Evolutionary conservation across 2,113 vertebrate species (phyloP).

Genomic region (Ellobius talpinus): DNA sequence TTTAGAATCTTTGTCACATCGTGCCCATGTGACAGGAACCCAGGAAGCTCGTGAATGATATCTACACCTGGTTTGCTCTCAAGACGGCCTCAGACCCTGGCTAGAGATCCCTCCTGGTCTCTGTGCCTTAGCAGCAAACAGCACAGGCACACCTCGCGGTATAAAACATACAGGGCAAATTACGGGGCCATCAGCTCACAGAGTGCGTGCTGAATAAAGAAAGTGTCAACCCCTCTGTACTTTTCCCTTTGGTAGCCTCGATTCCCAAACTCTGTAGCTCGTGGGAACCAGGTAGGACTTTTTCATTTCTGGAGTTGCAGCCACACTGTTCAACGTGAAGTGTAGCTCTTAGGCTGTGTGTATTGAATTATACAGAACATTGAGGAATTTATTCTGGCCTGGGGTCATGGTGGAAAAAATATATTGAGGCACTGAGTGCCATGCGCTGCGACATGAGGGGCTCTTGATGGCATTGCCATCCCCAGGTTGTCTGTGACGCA

Average conservation of each 20-base stretch:
- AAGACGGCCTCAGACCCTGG: background rate
- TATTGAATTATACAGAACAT: background rate
- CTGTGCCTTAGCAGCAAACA: background rate
- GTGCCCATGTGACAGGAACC: no score
- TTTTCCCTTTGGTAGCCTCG: background rate
- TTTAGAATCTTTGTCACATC: background rate
- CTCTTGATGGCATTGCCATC: background rate
- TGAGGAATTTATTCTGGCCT: background rate
- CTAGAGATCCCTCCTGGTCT: background rate
- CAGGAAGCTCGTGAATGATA: background rate
- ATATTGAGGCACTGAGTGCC: background rate
- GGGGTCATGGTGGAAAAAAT: background rate
- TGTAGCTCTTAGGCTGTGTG: background rate
- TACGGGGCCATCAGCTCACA: background rate
- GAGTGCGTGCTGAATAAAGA: background rate
- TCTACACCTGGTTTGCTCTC: background rate
- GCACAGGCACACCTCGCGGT: no score
- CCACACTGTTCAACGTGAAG: background rate
- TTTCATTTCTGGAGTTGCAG: background rate
- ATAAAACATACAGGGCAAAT: background rate
- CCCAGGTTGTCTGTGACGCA: background rate
- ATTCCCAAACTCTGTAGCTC: background rate
- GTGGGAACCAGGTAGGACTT: no score
- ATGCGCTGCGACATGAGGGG: background rate
- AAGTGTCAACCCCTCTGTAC: no score